phyloP scores from a whole-genome alignment of 2,113 vertebrate genomes.

The Motacilla alba region DNA sequence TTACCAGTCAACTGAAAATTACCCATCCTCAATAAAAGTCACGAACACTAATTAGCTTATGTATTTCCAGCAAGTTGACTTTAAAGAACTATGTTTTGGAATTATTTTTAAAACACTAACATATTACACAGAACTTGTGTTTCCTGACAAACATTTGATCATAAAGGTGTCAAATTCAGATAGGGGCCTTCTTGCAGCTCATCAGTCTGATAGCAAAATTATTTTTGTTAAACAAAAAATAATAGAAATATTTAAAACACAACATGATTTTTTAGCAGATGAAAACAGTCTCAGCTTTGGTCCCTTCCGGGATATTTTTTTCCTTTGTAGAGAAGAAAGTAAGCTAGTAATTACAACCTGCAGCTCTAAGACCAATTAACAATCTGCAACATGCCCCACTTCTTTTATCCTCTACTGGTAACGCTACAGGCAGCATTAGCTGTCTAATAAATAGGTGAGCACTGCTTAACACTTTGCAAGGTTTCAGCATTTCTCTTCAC shows the following conservation, averaged over 20 bases:
- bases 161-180: not conserved
- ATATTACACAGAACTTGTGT: not conserved
- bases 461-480: slow-evolving; percentile 41
- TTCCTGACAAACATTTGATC: not conserved
- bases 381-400: slow-evolving; percentile 51
- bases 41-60: not conserved
- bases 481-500: slow-evolving; percentile 44
- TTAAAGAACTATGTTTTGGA: not conserved
- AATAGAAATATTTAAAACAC: not conserved
- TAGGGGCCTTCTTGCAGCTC: not conserved
- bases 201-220: not conserved
- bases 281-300: slow-evolving; percentile 20
- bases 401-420: slow-evolving; percentile 62
- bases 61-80: not conserved
- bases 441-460: slow-evolving; percentile 62
- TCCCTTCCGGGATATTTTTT: slow-evolving; percentile 24
- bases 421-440: slow-evolving; percentile 52
- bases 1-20: not conserved
- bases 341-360: slow-evolving; percentile 55
- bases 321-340: slow-evolving; percentile 33
- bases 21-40: not conserved
- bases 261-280: not conserved
- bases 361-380: slow-evolving; percentile 59
- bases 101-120: not conserved
- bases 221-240: slow-evolving; percentile 2